phyloP scores from a whole-genome alignment of 2,113 vertebrate genomes.

The Equus quagga region DNA sequence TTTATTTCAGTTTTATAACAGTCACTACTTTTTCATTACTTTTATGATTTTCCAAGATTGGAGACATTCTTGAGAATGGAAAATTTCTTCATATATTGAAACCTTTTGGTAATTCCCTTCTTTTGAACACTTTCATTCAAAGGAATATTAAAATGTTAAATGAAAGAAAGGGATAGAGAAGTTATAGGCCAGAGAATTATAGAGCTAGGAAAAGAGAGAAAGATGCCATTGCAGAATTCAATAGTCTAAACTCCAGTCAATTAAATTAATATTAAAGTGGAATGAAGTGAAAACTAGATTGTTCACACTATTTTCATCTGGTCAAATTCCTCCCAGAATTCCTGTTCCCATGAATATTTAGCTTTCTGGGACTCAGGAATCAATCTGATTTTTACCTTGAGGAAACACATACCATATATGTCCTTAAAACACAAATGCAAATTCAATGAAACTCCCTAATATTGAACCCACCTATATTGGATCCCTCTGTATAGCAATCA shows the following conservation, averaged over 20 bases:
- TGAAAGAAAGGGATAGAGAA: slow-evolving; percentile 56
- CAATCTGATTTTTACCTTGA: slow-evolving; percentile 73
- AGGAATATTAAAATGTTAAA: slow-evolving; percentile 69
- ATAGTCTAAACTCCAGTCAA: slow-evolving; percentile 59
- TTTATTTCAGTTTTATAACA: slow-evolving; percentile 36
- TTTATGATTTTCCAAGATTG: slow-evolving; percentile 1
- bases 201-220: slow-evolving; percentile 3
- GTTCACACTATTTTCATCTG: slow-evolving; percentile 53
- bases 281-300: slow-evolving; percentile 50
- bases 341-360: slow-evolving; percentile 70
- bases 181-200: slow-evolving; percentile 49
- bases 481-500: slow-evolving; percentile 79
- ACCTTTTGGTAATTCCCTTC: not conserved
- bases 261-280: slow-evolving; percentile 69
- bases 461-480: slow-evolving; percentile 80
- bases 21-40: slow-evolving; percentile 6
- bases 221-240: slow-evolving; percentile 63
- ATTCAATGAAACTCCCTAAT: slow-evolving; percentile 68
- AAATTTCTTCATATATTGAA: slow-evolving; percentile 51
- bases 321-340: slow-evolving; percentile 73
- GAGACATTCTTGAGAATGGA: not conserved
- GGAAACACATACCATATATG: slow-evolving; percentile 66
- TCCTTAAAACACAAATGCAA: slow-evolving; percentile 79
- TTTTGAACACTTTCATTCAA: slow-evolving; percentile 54
- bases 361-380: slow-evolving; percentile 64